Evolutionary conservation across 2,797 vertebrate species (phyloP).

Genomic region (Discoglossus pictus): DNA sequence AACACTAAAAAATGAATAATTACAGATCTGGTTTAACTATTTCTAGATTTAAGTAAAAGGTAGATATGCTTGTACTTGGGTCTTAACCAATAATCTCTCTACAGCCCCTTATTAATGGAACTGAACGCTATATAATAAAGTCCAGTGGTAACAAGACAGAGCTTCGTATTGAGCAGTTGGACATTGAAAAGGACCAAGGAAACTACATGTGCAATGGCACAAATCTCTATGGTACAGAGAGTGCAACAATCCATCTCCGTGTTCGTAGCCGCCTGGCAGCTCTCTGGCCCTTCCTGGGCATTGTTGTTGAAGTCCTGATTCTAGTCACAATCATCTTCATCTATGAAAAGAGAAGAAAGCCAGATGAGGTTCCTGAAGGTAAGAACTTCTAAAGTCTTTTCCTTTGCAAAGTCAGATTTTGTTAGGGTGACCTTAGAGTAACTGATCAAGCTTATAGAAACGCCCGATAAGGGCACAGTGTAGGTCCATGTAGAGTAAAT

Average conservation of each 20-base stretch:
- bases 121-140: conserved; percentile 72
- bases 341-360: conserved; percentile 97
- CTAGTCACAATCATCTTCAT: conserved; percentile 95
- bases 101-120: conserved; percentile 75
- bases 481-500: no score
- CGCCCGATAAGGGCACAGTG: no score
- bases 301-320: conserved; percentile 91
- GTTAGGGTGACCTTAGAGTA: no score
- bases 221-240: conserved; percentile 54
- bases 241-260: conserved; percentile 68
- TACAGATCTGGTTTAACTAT: no score
- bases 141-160: conserved; percentile 69
- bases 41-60: no score
- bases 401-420: no score
- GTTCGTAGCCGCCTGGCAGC: conserved; percentile 91
- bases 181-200: conserved; percentile 71
- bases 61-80: no score
- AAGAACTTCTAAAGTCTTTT: conserved; percentile 55
- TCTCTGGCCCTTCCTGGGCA: conserved; percentile 97
- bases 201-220: conserved; percentile 75
- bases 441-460: no score
- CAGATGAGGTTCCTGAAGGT: conserved; percentile 89
- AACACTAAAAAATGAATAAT: no score
- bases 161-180: conserved; percentile 71
- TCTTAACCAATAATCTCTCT: no score